phyloP scores from a whole-genome alignment of 2,888 invertebrate genomes.

The Salticus scenicus region DNA sequence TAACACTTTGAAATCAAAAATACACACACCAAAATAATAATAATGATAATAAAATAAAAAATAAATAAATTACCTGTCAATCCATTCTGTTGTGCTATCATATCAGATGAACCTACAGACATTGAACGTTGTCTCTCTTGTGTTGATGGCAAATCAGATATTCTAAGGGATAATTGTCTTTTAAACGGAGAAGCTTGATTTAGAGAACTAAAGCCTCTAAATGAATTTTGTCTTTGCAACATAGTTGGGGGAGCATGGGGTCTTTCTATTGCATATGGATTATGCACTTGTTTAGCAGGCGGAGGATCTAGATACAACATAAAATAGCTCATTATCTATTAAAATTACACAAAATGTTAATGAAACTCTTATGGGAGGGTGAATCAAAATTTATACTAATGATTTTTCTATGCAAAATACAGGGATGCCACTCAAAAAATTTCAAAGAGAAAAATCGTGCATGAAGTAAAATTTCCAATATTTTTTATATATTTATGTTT shows the following conservation, averaged over 20 bases:
- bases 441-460: no score
- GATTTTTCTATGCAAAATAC: no score
- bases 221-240: constrained; percentile 95
- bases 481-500: no score
- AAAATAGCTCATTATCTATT: no score
- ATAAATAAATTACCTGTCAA: constrained; percentile 52
- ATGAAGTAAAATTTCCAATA: no score
- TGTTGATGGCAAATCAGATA: constrained; percentile 92
- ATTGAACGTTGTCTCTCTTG: constrained; percentile 82
- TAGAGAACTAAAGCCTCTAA: constrained; percentile 90
- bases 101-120: constrained; percentile 71
- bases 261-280: constrained; percentile 94
- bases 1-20: no score
- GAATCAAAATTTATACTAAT: neutral
- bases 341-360: no score
- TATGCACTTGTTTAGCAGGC: constrained; percentile 80
- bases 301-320: constrained; percentile 76
- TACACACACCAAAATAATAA: no score
- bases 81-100: constrained; percentile 61
- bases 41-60: no score
- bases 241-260: constrained; percentile 96
- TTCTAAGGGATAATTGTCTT: constrained; percentile 94
- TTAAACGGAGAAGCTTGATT: constrained; percentile 92
- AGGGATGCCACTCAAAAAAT: no score
- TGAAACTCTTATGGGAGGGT: no score